phyloP scores from a whole-genome alignment of 1,140 invertebrate species.

The Melipona quadrifasciata region DNA sequence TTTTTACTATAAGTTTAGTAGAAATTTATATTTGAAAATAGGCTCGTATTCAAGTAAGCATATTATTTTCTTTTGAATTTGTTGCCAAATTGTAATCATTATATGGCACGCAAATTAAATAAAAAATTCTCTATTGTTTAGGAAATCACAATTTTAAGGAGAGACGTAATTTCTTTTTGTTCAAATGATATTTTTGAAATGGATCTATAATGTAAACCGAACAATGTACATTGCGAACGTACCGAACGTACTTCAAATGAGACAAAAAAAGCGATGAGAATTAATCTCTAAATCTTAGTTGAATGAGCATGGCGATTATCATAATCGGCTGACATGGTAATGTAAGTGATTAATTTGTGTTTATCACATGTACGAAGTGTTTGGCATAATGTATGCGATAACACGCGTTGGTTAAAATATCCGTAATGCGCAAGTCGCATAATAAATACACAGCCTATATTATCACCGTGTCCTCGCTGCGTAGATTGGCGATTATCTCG shows the following conservation, averaged over 20 bases:
- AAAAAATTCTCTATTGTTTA: neutral
- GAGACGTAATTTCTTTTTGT: neutral
- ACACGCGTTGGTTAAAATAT: neutral
- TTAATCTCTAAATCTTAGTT: conserved; percentile 20
- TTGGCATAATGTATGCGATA: neutral
- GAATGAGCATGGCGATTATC: conserved; percentile 38
- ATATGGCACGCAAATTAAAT: neutral
- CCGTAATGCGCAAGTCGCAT: conserved; percentile 44
- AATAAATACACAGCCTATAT: conserved; percentile 46
- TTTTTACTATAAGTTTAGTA: neutral
- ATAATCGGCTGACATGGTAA: conserved; percentile 8
- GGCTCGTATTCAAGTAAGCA: neutral
- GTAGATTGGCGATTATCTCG: conserved; percentile 40
- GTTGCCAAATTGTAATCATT: neutral
- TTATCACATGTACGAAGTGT: conserved; percentile 11
- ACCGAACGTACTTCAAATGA: neutral
- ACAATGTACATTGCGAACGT: neutral
- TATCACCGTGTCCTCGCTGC: conserved; percentile 47
- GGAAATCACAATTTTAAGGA: neutral
- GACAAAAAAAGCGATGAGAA: neutral
- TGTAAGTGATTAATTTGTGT: neutral
- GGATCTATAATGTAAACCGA: neutral
- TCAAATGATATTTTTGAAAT: neutral
- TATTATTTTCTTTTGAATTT: neutral
- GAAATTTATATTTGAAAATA: neutral